phyloP scores from a whole-genome alignment of 2,113 vertebrate genomes.

The Planiliza haematocheilus region DNA sequence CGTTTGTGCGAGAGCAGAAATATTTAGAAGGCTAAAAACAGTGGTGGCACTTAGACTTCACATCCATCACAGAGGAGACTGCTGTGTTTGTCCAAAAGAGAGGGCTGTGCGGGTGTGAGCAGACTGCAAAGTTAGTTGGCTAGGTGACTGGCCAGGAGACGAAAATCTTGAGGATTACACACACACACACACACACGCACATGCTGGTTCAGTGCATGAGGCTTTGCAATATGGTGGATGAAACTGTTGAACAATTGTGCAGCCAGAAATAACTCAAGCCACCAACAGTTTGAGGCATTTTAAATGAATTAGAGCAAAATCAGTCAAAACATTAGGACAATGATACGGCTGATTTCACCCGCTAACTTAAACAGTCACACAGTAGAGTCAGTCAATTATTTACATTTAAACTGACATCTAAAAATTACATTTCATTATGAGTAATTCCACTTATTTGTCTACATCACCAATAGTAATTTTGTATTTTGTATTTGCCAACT shows the following conservation, averaged over 20 bases:
- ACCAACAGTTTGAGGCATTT: neutral
- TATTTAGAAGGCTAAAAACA: conserved; percentile 83
- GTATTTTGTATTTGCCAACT: neutral
- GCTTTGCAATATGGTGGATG: conserved; percentile 29
- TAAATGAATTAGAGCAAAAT: conserved; percentile 6
- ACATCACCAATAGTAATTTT: no score
- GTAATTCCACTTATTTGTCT: no score
- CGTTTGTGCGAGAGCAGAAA: conserved; percentile 76
- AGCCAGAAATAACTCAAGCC: conserved; percentile 4
- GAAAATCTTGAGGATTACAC: conserved; percentile 39
- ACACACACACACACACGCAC: neutral
- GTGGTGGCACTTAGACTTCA: conserved; percentile 78
- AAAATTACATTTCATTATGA: neutral
- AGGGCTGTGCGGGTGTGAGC: conserved; percentile 69
- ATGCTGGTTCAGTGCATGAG: neutral
- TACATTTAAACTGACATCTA: neutral
- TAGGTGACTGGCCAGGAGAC: conserved; percentile 57
- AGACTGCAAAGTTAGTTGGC: conserved; percentile 71
- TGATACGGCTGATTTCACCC: no score
- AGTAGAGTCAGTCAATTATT: no score
- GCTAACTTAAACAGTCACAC: neutral
- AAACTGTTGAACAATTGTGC: conserved; percentile 3
- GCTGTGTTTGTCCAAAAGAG: conserved; percentile 79
- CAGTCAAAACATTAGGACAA: neutral
- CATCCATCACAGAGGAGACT: conserved; percentile 82